Evolutionary conservation across 2,113 vertebrate genomes (phyloP).

Genomic region (Casuarius casuarius): DNA sequence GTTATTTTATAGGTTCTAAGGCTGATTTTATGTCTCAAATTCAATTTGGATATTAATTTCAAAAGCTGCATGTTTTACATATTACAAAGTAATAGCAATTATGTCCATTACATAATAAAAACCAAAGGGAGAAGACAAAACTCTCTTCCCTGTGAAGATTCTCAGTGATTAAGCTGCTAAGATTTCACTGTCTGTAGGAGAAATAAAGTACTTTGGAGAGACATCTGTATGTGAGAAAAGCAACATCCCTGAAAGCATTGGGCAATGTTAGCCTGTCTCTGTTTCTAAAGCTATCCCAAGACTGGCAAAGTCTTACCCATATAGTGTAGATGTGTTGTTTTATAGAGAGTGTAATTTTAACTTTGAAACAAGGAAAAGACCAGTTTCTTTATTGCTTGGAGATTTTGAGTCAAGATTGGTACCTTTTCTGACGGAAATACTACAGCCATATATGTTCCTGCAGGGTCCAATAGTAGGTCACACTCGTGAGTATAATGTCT

Average conservation of each 20-base stretch:
- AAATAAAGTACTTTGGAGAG: not conserved
- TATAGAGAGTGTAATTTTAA: not conserved
- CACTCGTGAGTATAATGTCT: rapidly evolving
- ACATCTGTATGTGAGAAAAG: not conserved
- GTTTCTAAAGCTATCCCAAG: not conserved
- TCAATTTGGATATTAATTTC: not conserved
- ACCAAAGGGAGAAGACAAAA: not conserved
- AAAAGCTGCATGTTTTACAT: not conserved
- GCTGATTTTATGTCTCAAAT: not conserved
- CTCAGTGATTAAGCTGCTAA: not conserved
- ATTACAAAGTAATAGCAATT: not conserved
- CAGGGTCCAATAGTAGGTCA: not conserved
- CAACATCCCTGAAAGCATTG: not conserved
- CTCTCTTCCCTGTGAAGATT: not conserved
- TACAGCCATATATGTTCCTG: not conserved
- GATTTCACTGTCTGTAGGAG: not conserved
- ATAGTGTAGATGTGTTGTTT: not conserved
- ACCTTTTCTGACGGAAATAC: not conserved
- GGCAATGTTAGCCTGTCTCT: not conserved
- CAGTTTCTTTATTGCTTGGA: not conserved
- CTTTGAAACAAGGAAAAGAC: not conserved
- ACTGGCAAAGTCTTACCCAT: not conserved
- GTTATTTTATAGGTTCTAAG: not conserved
- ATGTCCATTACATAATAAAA: not conserved
- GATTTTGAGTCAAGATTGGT: not conserved